Base-by-base conservation (phyloP, 2,888 invertebrate species). In the Myopa tessellatipennis region DNA sequence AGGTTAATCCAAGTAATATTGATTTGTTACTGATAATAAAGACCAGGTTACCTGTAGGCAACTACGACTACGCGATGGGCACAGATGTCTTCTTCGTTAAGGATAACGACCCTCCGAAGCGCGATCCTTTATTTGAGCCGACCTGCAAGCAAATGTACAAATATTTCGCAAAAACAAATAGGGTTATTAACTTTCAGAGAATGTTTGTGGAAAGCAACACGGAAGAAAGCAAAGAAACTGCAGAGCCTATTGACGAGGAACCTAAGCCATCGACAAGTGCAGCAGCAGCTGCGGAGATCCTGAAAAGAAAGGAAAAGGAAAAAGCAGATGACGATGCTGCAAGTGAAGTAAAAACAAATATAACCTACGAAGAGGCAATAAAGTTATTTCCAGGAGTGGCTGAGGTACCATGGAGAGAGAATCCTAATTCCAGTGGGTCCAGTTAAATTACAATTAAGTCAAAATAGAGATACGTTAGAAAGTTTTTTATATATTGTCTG, bases 1-100 rank as follows among this genome's bases (percentile, higher is more conserved):
- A 86, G 92, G 92, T 91, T 85, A 67, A 75, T 52, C 26, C 10
- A n/a, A 36, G 16, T 40, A 55, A 55, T 34, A 67, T 18, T 1
- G n/a, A 4, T 14, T 45, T 2, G 10, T 45, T 10, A 10, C 45
- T 45, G 6, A 45, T 8, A 45, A 45, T 55, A 52, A 40, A 60
- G 45, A 65, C 16, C n/a, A 45, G 18, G 60, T 67, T 78, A 34
- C 67, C 7, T 77, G 4, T 86, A 92, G 95, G 95, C 26, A 91
- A 91, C 73, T 94, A 92, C 87, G 92, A 93, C 84, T 91, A 92
- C 85, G 90, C 92, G 10, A 86, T 93, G 79, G 95, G 95, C 34
- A 95, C 95, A 18, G 92, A 93, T 81, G 90, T 95, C 86, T 94
- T 95, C 85, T 95, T 95, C 85, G 92, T 93, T 85, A 92, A 92